phyloP scores from a whole-genome alignment of 30 jellyfish, hydroid and myxozoan genomes.

The Hydra vulgaris region DNA sequence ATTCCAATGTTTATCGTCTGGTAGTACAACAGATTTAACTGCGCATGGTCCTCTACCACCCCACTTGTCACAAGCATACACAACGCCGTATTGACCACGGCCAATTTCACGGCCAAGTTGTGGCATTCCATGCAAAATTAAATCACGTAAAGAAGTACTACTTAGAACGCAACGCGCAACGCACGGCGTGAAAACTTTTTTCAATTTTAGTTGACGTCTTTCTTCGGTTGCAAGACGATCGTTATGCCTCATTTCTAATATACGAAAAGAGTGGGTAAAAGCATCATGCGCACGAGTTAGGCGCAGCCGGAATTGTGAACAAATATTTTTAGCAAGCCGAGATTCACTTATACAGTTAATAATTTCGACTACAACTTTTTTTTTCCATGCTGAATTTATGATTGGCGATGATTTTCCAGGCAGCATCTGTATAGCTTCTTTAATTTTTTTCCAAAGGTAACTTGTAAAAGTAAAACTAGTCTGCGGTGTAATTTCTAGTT shows the following conservation, averaged over 20 bases:
- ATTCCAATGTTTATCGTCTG: constrained; percentile 90
- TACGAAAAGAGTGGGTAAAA: constrained; percentile 51
- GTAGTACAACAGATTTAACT: constrained; percentile 81
- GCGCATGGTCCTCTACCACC: constrained; percentile 95
- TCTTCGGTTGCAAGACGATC: constrained; percentile 72
- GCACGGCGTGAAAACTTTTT: constrained; percentile 83
- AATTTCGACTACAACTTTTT: constrained; percentile 69
- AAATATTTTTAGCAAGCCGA: constrained; percentile 61
- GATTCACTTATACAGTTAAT: constrained; percentile 70
- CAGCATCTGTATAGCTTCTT: constrained; percentile 73
- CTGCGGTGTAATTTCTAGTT: constrained; percentile 73
- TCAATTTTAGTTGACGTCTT: constrained; percentile 53
- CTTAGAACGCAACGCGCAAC: constrained; percentile 85
- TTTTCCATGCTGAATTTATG: constrained; percentile 72
- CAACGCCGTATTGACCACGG: constrained; percentile 91
- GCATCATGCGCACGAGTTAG: constrained; percentile 72
- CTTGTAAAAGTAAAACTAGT: constrained; percentile 82
- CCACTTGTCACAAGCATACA: constrained; percentile 88
- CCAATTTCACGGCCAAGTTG: constrained; percentile 79
- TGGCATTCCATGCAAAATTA: constrained; percentile 83
- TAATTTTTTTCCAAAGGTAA: constrained; percentile 64
- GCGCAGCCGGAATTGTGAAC: constrained; percentile 70
- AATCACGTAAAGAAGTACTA: constrained; percentile 77
- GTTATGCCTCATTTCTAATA: constrained; percentile 61
- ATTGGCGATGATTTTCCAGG: constrained; percentile 81